Percentiles rank a stretch among this genome's conserved stretches.
Conservation (phyloP, 1,140 invertebrate genomes). For the Gryon sp. region DNA sequence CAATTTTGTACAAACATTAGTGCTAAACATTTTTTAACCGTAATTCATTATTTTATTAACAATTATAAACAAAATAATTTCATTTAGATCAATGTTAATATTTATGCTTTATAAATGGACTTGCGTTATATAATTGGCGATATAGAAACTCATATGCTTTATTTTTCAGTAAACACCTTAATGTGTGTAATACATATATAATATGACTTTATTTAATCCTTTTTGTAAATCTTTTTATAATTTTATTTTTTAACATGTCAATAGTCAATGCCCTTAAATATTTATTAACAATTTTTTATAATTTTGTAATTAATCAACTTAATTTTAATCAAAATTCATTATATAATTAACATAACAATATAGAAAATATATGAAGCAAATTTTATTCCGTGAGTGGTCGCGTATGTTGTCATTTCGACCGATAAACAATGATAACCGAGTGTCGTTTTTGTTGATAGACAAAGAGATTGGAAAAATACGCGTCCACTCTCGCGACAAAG, state of each 20-base stretch:
- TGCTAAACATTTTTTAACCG: no score
- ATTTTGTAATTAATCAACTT: conserved; percentile 8
- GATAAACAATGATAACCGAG: no score
- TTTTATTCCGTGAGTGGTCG: no score
- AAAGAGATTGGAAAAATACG: no score
- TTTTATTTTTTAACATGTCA: not conserved
- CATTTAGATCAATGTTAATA: conserved; percentile 44
- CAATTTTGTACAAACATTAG: no score
- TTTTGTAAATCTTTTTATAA: conserved; percentile 15
- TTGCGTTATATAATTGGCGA: conserved; percentile 25
- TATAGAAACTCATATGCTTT: conserved; percentile 48
- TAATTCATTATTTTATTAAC: no score
- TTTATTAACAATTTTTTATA: conserved; percentile 18
- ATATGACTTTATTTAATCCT: conserved; percentile 64
- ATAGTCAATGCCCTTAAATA: not conserved
- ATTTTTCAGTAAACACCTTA: conserved; percentile 37
- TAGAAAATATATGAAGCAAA: no score
- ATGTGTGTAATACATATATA: conserved; percentile 11
- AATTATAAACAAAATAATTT: no score
- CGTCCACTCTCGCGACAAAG: no score
- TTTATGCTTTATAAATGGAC: conserved; percentile 44
- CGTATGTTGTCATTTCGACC: no score
- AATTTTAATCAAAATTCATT: conserved; percentile 8
- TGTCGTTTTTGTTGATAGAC: no score
- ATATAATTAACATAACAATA: not conserved